Percentiles rank a stretch among this genome's conserved stretches.
phyloP scores from a whole-genome alignment of 92 coral and sea anemone genomes.

The Pocillopora meandrina region DNA sequence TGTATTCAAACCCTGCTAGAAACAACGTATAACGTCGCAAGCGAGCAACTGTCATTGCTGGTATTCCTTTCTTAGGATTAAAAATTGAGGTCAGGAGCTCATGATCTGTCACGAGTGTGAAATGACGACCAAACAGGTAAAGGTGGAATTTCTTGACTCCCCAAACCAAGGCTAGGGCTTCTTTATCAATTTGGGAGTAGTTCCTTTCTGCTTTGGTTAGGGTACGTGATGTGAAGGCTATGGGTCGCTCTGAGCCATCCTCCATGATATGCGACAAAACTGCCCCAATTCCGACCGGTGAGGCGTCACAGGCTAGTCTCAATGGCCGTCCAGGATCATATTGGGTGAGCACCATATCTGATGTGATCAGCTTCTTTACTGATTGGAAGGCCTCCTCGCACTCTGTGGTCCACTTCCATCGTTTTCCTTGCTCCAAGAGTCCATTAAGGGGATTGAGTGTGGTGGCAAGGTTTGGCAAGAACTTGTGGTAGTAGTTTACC shows the following conservation, averaged over 20 bases:
- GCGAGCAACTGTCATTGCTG: slow-evolving; percentile 60
- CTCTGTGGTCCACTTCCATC: slow-evolving; percentile 53
- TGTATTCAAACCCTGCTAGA: slow-evolving; percentile 38
- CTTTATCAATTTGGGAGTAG: slow-evolving; percentile 62
- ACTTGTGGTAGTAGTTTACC: slow-evolving; percentile 58
- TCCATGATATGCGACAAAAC: slow-evolving; percentile 48
- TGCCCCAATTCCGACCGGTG: slow-evolving; percentile 63
- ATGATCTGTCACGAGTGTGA: slow-evolving; percentile 43
- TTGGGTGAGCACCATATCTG: slow-evolving; percentile 59
- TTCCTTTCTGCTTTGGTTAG: slow-evolving; percentile 43
- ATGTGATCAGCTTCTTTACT: slow-evolving; percentile 40
- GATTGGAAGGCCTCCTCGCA: slow-evolving; percentile 33
- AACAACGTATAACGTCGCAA: slow-evolving; percentile 35
- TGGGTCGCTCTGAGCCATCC: slow-evolving; percentile 1
- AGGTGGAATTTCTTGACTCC: slow-evolving; percentile 53
- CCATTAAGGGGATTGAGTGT: slow-evolving; percentile 46
- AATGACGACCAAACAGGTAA: slow-evolving; percentile 37
- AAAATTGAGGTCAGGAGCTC: slow-evolving; percentile 46
- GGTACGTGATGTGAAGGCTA: slow-evolving; percentile 10
- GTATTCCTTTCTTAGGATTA: slow-evolving; percentile 57
- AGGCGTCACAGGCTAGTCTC: slow-evolving; percentile 63
- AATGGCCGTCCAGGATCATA: slow-evolving; percentile 55
- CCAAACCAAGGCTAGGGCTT: slow-evolving; percentile 64
- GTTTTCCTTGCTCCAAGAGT: slow-evolving; percentile 37
- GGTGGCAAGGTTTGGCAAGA: slow-evolving; percentile 59